A percentile compares a stretch with the other conserved stretches of the same genome.
These are phyloP conservation scores for Nansenia antarctica DNA, from an alignment of 2,113 vertebrate species.

Conservation along the genomic window DNA sequence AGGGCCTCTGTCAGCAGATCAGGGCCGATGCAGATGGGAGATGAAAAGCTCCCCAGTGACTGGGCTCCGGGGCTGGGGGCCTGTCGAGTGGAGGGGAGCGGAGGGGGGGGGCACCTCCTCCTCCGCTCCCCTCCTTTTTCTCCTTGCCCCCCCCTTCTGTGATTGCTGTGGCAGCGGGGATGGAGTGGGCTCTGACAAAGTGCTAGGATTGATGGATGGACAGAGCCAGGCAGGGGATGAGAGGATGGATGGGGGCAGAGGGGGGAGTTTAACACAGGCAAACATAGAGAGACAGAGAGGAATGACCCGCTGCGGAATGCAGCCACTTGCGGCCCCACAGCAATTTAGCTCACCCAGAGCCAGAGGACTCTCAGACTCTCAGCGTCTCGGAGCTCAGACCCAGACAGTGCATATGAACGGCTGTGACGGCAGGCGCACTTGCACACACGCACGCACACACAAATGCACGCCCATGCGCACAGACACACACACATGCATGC, in stretches of 20 bases:
- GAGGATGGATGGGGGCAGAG: conserved; percentile 88
- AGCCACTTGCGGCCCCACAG: conserved; percentile 84
- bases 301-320: conserved; percentile 93
- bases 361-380: conserved; percentile 80
- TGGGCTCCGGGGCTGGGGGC: conserved; percentile 40
- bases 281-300: conserved; percentile 98
- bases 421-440: conserved; percentile 40
- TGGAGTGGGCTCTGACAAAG: conserved; percentile 98
- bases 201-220: conserved; percentile 98
- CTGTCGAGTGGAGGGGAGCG: background rate
- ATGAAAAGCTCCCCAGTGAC: conserved; percentile 75
- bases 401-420: conserved; percentile 67
- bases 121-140: conserved; percentile 58
- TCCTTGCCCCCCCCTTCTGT: conserved; percentile 57
- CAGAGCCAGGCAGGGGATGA: conserved; percentile 94
- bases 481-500: conserved; percentile 19
- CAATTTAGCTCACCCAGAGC: conserved; percentile 88
- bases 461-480: background rate
- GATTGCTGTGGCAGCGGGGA: conserved; percentile 82
- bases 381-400: no score
- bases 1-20: conserved; percentile 88
- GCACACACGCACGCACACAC: background rate
- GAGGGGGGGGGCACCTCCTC: conserved; percentile 67
- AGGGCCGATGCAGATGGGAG: conserved; percentile 54
- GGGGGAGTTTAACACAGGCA: conserved; percentile 92